phyloP scores from a whole-genome alignment of 2,888 invertebrate genomes.

The Pachymerium ferrugineum region DNA sequence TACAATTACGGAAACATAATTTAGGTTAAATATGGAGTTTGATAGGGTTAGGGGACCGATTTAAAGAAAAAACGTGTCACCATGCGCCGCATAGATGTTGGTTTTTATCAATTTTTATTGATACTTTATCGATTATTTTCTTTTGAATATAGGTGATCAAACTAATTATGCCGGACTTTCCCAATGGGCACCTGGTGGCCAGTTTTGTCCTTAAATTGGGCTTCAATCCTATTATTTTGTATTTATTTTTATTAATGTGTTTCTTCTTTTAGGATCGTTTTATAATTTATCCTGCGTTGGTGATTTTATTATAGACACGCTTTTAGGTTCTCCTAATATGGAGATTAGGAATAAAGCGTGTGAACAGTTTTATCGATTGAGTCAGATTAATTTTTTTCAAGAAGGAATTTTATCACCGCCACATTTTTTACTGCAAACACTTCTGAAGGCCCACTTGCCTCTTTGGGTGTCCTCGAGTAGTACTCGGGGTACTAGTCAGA shows the following conservation, averaged over 20 bases:
- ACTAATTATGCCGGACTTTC: no score
- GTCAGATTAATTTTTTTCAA: slow-evolving; percentile 40
- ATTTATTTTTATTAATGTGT: not conserved
- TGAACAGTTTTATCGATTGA: slow-evolving; percentile 48
- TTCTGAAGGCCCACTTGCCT: slow-evolving; percentile 50
- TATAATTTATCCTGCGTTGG: slow-evolving; percentile 47
- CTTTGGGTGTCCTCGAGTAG: slow-evolving; percentile 50
- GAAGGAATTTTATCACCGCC: slow-evolving; percentile 39
- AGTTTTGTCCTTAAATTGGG: not conserved
- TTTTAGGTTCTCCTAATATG: slow-evolving; percentile 48
- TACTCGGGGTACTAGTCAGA: slow-evolving; percentile 48
- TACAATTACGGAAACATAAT: slow-evolving; percentile 47
- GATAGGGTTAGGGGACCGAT: no score
- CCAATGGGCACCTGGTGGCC: not conserved
- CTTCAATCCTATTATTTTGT: no score
- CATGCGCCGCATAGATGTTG: no score
- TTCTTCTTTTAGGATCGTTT: slow-evolving; percentile 44
- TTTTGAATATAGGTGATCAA: no score
- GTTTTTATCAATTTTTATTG: no score
- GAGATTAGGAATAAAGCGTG: slow-evolving; percentile 48
- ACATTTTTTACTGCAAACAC: slow-evolving; percentile 45
- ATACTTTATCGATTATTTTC: no score
- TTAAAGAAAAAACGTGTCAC: no score
- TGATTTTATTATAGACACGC: slow-evolving; percentile 51
- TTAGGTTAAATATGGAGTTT: slow-evolving; percentile 42